Conservation (phyloP, 1,140 invertebrate genomes). For the Diachasma alloeum region DNA sequence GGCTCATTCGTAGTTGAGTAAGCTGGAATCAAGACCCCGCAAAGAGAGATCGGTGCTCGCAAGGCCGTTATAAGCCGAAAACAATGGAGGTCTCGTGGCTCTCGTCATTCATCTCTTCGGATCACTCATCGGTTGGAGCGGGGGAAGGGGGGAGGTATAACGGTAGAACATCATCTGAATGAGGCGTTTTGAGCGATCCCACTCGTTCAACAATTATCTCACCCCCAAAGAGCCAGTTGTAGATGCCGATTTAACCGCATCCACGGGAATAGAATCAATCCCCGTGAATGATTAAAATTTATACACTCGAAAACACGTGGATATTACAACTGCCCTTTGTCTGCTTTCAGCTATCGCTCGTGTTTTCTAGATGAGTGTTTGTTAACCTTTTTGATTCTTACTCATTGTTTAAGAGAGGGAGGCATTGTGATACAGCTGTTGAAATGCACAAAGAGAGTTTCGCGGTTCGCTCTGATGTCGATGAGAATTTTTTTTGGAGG, state of each 20-base stretch:
- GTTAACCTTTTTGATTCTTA: not conserved
- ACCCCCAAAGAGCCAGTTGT: not conserved
- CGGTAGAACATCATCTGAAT: conserved; percentile 3
- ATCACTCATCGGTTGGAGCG: conserved; percentile 1
- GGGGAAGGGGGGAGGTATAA: not conserved
- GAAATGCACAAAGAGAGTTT: not conserved
- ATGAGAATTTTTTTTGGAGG: too few species aligned
- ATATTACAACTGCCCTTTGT: not conserved
- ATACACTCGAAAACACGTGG: not conserved
- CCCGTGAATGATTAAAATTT: conserved; percentile 1
- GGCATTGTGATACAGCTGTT: not conserved
- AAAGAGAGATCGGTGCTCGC: conserved; percentile 24
- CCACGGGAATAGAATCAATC: not conserved
- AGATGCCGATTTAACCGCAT: conserved; percentile 16
- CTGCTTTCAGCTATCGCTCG: too few species aligned
- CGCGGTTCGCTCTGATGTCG: too few species aligned
- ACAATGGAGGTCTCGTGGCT: conserved; percentile 28
- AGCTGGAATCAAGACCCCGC: conserved; percentile 34
- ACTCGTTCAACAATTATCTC: conserved; percentile 29
- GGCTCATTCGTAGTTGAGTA: conserved; percentile 26
- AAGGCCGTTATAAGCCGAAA: conserved; percentile 34
- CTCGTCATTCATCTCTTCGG: not conserved
- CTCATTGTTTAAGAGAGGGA: not conserved
- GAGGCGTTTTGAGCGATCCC: not conserved
- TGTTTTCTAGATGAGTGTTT: not conserved